phyloP scores from a whole-genome alignment of 2,797 vertebrate species.

The Rhabdophis nuchalis region DNA sequence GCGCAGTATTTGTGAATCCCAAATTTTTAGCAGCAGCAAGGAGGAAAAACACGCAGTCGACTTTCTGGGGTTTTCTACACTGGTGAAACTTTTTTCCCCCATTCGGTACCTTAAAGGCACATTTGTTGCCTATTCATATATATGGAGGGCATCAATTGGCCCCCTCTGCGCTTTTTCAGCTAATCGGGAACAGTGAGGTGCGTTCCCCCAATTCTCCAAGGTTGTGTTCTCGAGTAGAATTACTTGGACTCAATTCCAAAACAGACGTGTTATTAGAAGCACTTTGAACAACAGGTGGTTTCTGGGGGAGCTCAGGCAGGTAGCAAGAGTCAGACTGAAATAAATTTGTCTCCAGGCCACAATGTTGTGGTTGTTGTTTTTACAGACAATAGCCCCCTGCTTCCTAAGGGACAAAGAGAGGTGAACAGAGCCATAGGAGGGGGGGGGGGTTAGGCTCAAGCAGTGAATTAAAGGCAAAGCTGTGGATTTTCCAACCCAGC shows the following conservation, averaged over 20 bases:
- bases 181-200: neutral
- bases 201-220: neutral
- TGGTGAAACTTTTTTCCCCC: neutral
- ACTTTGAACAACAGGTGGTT: neutral
- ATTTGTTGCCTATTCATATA: neutral
- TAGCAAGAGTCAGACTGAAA: too few relatives aligned
- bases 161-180: neutral
- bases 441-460: too few relatives aligned
- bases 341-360: neutral
- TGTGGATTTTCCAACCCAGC: neutral
- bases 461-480: neutral
- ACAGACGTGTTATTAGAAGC: neutral
- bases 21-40: neutral
- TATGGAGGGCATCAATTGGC: neutral
- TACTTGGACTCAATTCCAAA: neutral
- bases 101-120: neutral
- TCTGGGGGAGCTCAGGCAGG: too few relatives aligned
- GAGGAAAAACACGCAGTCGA: neutral
- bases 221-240: neutral
- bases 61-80: neutral
- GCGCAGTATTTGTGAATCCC: neutral
- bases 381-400: neutral
- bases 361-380: neutral
- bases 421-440: neutral
- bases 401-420: neutral